Evolutionary conservation across 2,888 invertebrate species (phyloP).

Genomic region (Aphidoletes aphidimyza): DNA sequence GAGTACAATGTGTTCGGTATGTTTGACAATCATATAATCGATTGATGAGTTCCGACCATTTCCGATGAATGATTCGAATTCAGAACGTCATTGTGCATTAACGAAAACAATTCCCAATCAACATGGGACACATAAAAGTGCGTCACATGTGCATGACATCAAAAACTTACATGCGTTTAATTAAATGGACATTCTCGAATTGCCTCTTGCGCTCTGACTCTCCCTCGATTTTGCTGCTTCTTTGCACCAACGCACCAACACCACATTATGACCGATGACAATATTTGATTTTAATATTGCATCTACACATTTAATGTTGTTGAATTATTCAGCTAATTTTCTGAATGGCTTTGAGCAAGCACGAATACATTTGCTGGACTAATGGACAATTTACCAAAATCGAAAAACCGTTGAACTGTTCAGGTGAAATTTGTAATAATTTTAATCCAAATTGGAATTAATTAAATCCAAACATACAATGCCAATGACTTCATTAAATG

Average conservation of each 20-base stretch:
- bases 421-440: neutral
- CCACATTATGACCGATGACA: neutral
- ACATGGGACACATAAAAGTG: constrained; percentile 40
- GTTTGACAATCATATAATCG: constrained; percentile 31
- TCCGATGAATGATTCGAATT: constrained; percentile 35
- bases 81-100: constrained; percentile 8
- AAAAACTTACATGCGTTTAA: constrained; percentile 32
- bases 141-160: constrained; percentile 46
- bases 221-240: neutral
- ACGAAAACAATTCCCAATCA: neutral
- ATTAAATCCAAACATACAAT: neutral
- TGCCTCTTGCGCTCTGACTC: neutral
- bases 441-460: neutral
- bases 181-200: constrained; percentile 9
- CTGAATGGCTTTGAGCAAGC: too few species aligned
- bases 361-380: neutral
- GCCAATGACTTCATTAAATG: neutral
- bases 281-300: constrained; percentile 13
- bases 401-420: neutral
- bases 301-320: neutral
- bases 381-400: neutral
- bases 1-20: neutral
- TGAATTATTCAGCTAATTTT: neutral
- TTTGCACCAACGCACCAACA: neutral
- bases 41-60: constrained; percentile 26